Conservation (phyloP, 1,140 invertebrate species). For the Tribolium madens region DNA sequence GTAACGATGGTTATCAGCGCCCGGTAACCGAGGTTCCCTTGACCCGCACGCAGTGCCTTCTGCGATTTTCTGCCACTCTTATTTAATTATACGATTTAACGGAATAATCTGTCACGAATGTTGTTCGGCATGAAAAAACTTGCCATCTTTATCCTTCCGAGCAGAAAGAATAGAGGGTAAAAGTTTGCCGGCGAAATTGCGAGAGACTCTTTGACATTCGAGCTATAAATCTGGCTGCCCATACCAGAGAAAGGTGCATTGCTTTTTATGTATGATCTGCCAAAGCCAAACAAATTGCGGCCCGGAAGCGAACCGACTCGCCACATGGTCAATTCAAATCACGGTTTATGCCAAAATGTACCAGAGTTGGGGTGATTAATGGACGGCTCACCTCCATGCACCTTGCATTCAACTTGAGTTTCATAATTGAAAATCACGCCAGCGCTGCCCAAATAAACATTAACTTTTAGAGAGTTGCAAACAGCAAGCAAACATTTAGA, state of each 20-base stretch:
- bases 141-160: conserved; percentile 5
- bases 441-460: no score
- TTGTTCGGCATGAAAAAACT: conserved; percentile 29
- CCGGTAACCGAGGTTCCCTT: background rate
- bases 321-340: background rate
- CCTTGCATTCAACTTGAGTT: background rate
- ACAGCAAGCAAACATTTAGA: no score
- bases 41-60: conserved; percentile 1
- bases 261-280: conserved; percentile 38
- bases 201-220: conserved; percentile 12
- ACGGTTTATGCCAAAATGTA: background rate
- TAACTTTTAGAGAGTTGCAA: no score
- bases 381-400: background rate
- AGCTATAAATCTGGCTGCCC: conserved; percentile 32
- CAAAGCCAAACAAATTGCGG: conserved; percentile 32
- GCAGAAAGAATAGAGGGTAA: conserved; percentile 14
- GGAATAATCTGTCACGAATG: conserved; percentile 34
- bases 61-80: background rate
- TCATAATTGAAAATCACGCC: no score
- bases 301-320: conserved; percentile 5
- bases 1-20: conserved; percentile 3
- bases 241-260: conserved; percentile 25
- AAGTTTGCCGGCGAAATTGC: conserved; percentile 15
- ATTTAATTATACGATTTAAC: conserved; percentile 27
- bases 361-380: background rate